These are phyloP conservation scores for Rousettus madagascariensis DNA, from an alignment of 2,797 vertebrate species.

Conservation along the genomic window DNA sequence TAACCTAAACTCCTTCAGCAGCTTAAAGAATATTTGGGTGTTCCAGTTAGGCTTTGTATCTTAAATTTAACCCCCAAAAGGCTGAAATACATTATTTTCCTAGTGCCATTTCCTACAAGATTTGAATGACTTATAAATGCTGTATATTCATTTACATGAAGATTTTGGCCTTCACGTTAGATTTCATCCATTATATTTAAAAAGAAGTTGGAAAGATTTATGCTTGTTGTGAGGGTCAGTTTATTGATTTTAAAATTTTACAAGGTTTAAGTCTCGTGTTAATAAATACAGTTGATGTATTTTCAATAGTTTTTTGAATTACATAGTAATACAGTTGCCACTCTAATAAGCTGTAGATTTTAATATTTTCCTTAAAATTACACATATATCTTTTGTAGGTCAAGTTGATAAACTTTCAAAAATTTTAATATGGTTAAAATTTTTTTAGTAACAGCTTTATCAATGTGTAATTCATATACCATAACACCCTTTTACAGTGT, in stretches of 20 bases:
- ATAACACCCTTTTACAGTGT: background rate
- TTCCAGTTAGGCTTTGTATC: background rate
- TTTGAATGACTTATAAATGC: constrained; percentile 25
- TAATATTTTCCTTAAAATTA: constrained; percentile 38
- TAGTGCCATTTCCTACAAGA: background rate
- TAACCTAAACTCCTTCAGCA: background rate
- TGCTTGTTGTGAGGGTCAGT: background rate
- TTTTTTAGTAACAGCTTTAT: constrained; percentile 32
- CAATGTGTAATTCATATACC: background rate
- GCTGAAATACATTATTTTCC: background rate
- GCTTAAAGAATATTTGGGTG: background rate
- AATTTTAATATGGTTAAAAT: background rate
- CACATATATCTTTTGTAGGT: background rate
- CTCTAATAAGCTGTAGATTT: background rate
- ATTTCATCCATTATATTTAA: constrained; percentile 18
- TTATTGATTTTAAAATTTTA: background rate
- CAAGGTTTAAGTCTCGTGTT: background rate
- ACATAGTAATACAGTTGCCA: background rate
- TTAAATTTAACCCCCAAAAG: constrained; percentile 18
- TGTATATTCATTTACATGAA: background rate
- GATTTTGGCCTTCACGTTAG: background rate
- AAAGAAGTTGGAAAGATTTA: background rate
- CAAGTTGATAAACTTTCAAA: constrained; percentile 13
- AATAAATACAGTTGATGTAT: constrained; percentile 14
- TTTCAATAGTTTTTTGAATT: background rate